phyloP scores from a whole-genome alignment of 2,113 vertebrate species.

The Crotalus viridis region DNA sequence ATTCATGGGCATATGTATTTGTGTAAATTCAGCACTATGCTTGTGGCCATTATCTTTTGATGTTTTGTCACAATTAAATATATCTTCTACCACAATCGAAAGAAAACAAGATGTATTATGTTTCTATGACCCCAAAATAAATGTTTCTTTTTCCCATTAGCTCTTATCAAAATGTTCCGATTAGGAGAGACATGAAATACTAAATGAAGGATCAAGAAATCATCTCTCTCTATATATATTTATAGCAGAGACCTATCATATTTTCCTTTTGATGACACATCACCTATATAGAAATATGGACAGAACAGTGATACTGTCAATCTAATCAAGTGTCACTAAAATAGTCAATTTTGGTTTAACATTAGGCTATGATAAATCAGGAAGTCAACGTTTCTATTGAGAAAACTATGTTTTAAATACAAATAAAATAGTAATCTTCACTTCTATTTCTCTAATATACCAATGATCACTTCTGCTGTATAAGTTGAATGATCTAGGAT shows the following conservation, averaged over 20 bases:
- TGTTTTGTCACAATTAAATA: constrained; percentile 29
- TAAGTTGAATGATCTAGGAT: neutral
- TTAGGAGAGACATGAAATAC: neutral
- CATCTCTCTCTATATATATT: neutral
- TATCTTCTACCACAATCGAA: constrained; percentile 20
- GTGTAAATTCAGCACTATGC: neutral
- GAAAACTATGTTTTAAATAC: neutral
- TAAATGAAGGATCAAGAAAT: neutral
- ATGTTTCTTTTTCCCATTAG: neutral
- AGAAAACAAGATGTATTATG: neutral
- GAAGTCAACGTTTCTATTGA: neutral
- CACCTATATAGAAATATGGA: neutral
- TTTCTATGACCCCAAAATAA: constrained; percentile 7
- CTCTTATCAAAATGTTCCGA: neutral
- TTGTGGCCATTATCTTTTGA: constrained; percentile 32
- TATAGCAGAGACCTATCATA: neutral
- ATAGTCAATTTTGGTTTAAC: neutral
- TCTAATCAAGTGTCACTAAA: neutral
- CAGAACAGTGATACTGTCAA: neutral
- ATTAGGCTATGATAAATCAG: constrained; percentile 12
- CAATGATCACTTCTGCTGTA: neutral
- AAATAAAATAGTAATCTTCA: neutral
- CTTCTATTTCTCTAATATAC: neutral
- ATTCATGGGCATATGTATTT: neutral
- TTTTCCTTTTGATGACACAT: neutral